Percentiles rank a stretch among this genome's conserved stretches.
Evolutionary conservation across 2,888 invertebrate genomes (phyloP).

Genomic region (Apotomis turbidana): DNA sequence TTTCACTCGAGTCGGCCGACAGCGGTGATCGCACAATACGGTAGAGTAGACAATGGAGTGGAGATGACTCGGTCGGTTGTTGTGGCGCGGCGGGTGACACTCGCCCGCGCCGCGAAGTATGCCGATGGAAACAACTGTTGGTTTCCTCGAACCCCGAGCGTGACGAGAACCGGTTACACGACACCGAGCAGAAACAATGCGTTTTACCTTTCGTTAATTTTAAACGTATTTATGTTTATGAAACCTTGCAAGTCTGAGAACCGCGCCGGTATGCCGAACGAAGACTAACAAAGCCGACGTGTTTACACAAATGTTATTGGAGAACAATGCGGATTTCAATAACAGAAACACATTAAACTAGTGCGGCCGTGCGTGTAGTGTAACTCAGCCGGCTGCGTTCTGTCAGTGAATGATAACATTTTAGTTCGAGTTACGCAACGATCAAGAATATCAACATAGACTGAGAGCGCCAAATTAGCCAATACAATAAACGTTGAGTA

Average conservation of each 20-base stretch:
- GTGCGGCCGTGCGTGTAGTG: slow-evolving; percentile 6
- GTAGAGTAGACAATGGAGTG: slow-evolving; percentile 60
- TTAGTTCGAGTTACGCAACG: neutral
- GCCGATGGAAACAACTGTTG: slow-evolving; percentile 77
- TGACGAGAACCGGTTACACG: slow-evolving; percentile 76
- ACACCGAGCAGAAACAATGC: slow-evolving; percentile 74
- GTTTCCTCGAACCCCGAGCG: slow-evolving; percentile 76
- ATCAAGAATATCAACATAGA: slow-evolving; percentile 1
- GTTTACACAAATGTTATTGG: slow-evolving; percentile 52
- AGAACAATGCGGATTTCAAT: slow-evolving; percentile 40
- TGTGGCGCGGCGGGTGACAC: slow-evolving; percentile 53
- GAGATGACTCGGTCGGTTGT: slow-evolving; percentile 55
- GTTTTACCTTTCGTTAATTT: slow-evolving; percentile 73
- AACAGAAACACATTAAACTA: slow-evolving; percentile 38
- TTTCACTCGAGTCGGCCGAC: slow-evolving; percentile 58
- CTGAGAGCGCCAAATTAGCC: neutral
- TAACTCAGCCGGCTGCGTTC: neutral
- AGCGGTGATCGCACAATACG: slow-evolving; percentile 54
- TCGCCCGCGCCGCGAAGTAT: slow-evolving; percentile 70
- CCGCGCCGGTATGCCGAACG: slow-evolving; percentile 50
- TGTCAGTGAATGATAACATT: slow-evolving; percentile 4
- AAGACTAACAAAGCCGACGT: slow-evolving; percentile 50
- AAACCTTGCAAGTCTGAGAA: slow-evolving; percentile 55
- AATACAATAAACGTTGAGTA: slow-evolving; percentile 5
- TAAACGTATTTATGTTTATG: slow-evolving; percentile 60